A percentile compares a stretch with the other conserved stretches of the same genome.
phyloP scores from a whole-genome alignment of 2,797 vertebrate genomes.

The Poliocrania exsul region DNA sequence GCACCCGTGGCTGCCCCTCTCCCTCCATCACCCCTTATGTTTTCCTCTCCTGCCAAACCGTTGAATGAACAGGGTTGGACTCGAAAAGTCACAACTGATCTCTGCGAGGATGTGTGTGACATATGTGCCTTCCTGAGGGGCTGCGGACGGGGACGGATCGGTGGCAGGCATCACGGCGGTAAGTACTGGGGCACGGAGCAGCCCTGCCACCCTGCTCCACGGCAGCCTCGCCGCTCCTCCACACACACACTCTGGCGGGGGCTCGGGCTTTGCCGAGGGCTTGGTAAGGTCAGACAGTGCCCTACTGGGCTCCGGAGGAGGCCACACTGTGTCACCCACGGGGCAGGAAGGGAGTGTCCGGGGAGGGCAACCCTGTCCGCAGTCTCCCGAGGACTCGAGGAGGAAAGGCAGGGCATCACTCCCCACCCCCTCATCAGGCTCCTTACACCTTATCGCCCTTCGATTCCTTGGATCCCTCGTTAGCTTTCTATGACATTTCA shows the following conservation, averaged over 20 bases:
- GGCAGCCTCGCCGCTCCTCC: neutral
- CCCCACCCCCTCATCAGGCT: neutral
- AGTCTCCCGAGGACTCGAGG: neutral
- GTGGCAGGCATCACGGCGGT: neutral
- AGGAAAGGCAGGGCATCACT: neutral
- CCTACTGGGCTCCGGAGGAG: neutral
- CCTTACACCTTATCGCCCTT: neutral
- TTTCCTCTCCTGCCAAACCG: neutral
- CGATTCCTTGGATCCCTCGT: neutral
- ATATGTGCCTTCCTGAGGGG: neutral
- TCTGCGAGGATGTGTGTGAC: neutral
- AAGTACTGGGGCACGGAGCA: constrained; percentile 25
- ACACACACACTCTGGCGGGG: neutral
- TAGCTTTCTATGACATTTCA: neutral
- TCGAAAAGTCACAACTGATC: constrained; percentile 57
- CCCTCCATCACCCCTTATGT: neutral
- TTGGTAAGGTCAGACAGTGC: neutral
- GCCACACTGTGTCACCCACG: neutral
- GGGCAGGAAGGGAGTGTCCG: neutral
- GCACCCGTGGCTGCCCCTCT: neutral
- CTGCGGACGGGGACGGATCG: neutral
- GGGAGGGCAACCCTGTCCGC: neutral
- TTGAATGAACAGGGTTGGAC: constrained; percentile 56
- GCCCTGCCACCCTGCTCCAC: neutral
- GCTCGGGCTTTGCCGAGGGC: neutral